Evolutionary conservation across 1,140 invertebrate genomes (phyloP).

Genomic region (Aphelenchoides besseyi): DNA sequence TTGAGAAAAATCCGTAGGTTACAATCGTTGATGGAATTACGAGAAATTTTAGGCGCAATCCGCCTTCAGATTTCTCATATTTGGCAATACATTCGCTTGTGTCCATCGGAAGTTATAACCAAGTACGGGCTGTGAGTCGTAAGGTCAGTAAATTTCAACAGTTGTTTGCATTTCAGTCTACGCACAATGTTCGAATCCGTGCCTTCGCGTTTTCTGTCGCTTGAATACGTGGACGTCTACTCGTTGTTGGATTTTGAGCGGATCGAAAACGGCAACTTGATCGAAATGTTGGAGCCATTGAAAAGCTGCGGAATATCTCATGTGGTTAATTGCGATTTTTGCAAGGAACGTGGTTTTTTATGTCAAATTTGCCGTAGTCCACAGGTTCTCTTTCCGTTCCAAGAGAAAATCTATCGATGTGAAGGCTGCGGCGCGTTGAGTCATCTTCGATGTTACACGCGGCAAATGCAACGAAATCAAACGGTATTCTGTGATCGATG

Average conservation of each 20-base stretch:
- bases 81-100: constrained; percentile 47
- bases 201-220: constrained; percentile 35
- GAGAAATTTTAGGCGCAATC: too few species aligned
- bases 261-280: constrained; percentile 46
- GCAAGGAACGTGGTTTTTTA: constrained; percentile 40
- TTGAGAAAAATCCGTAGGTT: constrained; percentile 33
- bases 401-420: constrained; percentile 43
- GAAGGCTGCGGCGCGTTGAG: constrained; percentile 25
- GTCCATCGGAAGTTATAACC: constrained; percentile 22
- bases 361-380: constrained; percentile 45
- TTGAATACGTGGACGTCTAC: constrained; percentile 42
- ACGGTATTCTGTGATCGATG: constrained; percentile 31
- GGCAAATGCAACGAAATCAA: constrained; percentile 18
- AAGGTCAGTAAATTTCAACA: neutral
- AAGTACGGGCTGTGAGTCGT: constrained; percentile 40
- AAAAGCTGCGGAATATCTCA: constrained; percentile 33
- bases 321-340: constrained; percentile 41
- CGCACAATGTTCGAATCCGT: constrained; percentile 43
- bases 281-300: constrained; percentile 50
- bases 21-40: too few species aligned
- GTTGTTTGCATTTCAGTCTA: constrained; percentile 31
- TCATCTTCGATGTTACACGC: constrained; percentile 34
- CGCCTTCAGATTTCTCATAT: constrained; percentile 40
- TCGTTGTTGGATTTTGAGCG: constrained; percentile 44
- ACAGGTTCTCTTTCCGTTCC: constrained; percentile 50